phyloP scores from a whole-genome alignment of 2,797 vertebrate genomes.

The Acanthiza pusilla region DNA sequence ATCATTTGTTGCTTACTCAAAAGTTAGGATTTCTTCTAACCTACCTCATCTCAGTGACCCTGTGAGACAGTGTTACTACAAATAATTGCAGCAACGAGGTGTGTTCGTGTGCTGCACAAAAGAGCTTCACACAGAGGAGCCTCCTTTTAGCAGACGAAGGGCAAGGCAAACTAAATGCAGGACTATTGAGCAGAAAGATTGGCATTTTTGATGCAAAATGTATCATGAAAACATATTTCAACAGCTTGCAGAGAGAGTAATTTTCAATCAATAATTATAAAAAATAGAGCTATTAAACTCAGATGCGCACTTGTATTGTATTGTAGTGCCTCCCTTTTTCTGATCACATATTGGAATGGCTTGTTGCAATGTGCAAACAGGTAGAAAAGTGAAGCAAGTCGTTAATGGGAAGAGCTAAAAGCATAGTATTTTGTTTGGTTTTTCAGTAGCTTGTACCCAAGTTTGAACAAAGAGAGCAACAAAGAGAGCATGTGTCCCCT shows the following conservation, averaged over 20 bases:
- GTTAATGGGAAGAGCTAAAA: background rate
- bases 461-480: background rate
- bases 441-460: background rate
- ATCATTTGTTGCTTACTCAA: background rate
- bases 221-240: background rate
- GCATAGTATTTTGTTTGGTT: background rate
- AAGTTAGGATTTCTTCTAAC: background rate
- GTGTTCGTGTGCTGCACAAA: background rate
- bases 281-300: slow-evolving; percentile 11
- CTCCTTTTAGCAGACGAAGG: background rate
- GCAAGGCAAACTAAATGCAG: background rate
- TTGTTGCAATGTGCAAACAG: background rate
- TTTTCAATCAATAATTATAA: background rate
- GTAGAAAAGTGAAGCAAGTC: background rate
- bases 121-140: background rate
- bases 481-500: background rate
- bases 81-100: background rate
- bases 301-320: background rate
- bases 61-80: background rate
- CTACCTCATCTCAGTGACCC: background rate
- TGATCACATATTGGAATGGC: background rate
- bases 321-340: slow-evolving; percentile 10
- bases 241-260: background rate
- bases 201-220: background rate
- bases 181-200: background rate